Conservation (phyloP, 2,888 invertebrate genomes). For the Himalopsyche kuldschensis region DNA sequence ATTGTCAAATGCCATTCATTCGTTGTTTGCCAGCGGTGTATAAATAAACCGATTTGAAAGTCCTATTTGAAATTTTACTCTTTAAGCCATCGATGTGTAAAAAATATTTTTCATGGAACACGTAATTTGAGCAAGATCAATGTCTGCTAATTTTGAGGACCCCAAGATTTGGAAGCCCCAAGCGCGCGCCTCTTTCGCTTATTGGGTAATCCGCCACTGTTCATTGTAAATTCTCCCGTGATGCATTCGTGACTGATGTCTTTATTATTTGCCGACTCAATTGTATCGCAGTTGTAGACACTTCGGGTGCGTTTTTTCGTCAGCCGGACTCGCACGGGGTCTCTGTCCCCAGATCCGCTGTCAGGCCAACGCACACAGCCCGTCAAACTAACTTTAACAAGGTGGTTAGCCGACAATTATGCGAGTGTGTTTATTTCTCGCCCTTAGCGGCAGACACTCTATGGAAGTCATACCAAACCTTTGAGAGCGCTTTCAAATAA, state of each 20-base stretch:
- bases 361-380: not conserved
- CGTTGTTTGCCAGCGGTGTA: too few species aligned
- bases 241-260: not conserved
- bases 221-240: not conserved
- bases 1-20: too few species aligned
- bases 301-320: not conserved
- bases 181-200: too few species aligned
- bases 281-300: not conserved
- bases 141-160: too few species aligned
- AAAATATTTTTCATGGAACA: too few species aligned
- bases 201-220: too few species aligned
- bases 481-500: not conserved
- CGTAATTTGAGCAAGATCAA: too few species aligned
- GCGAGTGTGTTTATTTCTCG: not conserved
- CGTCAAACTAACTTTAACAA: constrained; percentile 16
- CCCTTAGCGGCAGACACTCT: not conserved
- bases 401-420: constrained; percentile 12
- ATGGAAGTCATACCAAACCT: not conserved
- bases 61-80: too few species aligned
- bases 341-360: not conserved
- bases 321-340: not conserved
- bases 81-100: too few species aligned
- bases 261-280: not conserved
- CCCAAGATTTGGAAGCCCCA: too few species aligned
- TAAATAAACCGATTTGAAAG: too few species aligned